These are phyloP conservation scores for Tanypteryx hageni DNA, from an alignment of 2,888 invertebrate species.

Conservation along the genomic window DNA sequence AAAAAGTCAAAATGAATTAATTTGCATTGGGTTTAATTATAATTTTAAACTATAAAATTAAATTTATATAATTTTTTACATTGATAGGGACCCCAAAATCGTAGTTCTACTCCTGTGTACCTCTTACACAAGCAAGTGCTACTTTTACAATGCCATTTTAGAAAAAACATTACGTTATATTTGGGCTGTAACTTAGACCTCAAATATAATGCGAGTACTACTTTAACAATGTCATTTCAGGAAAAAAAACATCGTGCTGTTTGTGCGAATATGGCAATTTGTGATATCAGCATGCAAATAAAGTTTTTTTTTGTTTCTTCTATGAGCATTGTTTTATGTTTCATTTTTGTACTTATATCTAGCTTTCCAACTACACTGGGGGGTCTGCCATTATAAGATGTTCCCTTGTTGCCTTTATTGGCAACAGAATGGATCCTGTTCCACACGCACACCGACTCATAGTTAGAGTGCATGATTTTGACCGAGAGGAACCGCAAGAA, in stretches of 20 bases:
- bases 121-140: too few species aligned
- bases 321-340: not conserved
- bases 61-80: too few species aligned
- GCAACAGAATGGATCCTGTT: constrained; percentile 76
- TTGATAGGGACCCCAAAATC: too few species aligned
- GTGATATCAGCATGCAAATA: not conserved
- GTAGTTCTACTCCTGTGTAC: too few species aligned
- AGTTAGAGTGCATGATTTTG: constrained; percentile 80
- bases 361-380: constrained; percentile 78
- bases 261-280: not conserved
- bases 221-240: too few species aligned
- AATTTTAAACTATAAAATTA: too few species aligned
- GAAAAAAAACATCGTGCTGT: not conserved
- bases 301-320: not conserved
- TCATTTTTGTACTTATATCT: constrained; percentile 66
- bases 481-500: constrained; percentile 83
- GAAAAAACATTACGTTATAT: too few species aligned
- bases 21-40: too few species aligned
- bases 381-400: constrained; percentile 82
- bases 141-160: too few species aligned
- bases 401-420: constrained; percentile 80
- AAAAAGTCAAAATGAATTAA: too few species aligned
- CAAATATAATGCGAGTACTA: too few species aligned
- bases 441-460: constrained; percentile 86
- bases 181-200: too few species aligned